Percentiles rank a stretch among this genome's conserved stretches.
phyloP scores from a whole-genome alignment of 1,140 invertebrate genomes.

The Scaptodrosophila lebanonensis region DNA sequence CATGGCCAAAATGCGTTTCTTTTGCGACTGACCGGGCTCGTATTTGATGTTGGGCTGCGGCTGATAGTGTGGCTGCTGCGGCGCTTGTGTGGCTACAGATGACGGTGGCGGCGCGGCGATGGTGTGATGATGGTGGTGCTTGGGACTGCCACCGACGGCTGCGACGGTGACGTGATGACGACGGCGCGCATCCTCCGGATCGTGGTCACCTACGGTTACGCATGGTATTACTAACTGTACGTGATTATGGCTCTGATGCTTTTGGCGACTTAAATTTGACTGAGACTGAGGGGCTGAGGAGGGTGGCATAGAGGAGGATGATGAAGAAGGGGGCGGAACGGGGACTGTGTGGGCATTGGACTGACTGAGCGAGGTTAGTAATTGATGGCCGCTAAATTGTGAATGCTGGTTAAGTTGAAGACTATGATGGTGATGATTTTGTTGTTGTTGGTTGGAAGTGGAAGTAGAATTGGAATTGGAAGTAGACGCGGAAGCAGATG shows the following conservation, averaged over 20 bases:
- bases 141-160: constrained; percentile 75
- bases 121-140: constrained; percentile 60
- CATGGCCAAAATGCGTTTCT: constrained; percentile 89
- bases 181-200: constrained; percentile 83
- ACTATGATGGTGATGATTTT: constrained; percentile 64
- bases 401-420: constrained; percentile 27
- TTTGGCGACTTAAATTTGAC: constrained; percentile 66
- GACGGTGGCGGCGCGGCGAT: constrained; percentile 77
- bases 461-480: constrained; percentile 72
- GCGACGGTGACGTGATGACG: constrained; percentile 69
- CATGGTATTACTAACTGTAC: constrained; percentile 88
- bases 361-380: constrained; percentile 21
- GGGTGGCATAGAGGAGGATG: constrained; percentile 6
- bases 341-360: constrained; percentile 1
- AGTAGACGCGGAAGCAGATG: constrained; percentile 25
- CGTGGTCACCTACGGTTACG: constrained; percentile 89
- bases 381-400: constrained; percentile 43
- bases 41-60: constrained; percentile 74
- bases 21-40: constrained; percentile 85
- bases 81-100: constrained; percentile 24
- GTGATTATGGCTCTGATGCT: constrained; percentile 65
- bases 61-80: constrained; percentile 48
- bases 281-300: constrained; percentile 23
- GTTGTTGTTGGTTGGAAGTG: constrained; percentile 75
- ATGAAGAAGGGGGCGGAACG: constrained; percentile 10